Base-by-base conservation (phyloP, 2,113 vertebrate species). In the Rattus rattus region DNA sequence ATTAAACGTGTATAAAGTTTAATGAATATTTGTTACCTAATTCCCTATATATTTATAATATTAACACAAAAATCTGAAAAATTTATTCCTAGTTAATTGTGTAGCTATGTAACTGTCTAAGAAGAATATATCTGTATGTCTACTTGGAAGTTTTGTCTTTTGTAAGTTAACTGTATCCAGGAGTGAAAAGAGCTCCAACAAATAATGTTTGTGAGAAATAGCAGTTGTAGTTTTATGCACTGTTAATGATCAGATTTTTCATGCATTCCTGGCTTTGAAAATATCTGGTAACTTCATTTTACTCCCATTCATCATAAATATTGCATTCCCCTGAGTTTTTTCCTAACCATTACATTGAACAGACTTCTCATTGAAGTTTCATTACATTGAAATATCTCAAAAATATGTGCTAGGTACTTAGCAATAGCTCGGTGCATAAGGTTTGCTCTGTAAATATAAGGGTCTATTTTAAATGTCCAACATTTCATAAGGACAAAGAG, bases 1-100 rank as follows among this genome's bases (percentile, higher is more conserved):
- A 94, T 96, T 94, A 76, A 96, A 72, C 0, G 1, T 77, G 33
- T 81, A 52, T 84, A 24, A 73, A 87, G 17, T 0, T n/a, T 96
- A 90, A 75, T 7, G 11, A 33, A 49, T 69, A 87, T 3, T 0
- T 56, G 2, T 89, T 77, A 87, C 5, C 1, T 49, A 63, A 93
- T 67, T 85, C 86, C 20, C 4, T 24, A 80, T 56, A 84, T 17
- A 75, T 69, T 43, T 20, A 94, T 39, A 61, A 10, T 61, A 92
- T 52, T 92, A 75, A 75, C 5, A 59, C 3, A 70, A 43, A 56
- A 70, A 80, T 19, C 30, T 80, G 43, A 92, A 56, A 80, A 85
- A 95, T 94, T 91, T 0, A 67, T 54, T 65, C 12, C 49, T 4
- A 95, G 19, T 16, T 92, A 52, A 76, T 92, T 67, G 39, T 81